These are phyloP conservation scores for Bufo bufo DNA, from an alignment of 2,113 vertebrate genomes.

Conservation along the genomic window DNA sequence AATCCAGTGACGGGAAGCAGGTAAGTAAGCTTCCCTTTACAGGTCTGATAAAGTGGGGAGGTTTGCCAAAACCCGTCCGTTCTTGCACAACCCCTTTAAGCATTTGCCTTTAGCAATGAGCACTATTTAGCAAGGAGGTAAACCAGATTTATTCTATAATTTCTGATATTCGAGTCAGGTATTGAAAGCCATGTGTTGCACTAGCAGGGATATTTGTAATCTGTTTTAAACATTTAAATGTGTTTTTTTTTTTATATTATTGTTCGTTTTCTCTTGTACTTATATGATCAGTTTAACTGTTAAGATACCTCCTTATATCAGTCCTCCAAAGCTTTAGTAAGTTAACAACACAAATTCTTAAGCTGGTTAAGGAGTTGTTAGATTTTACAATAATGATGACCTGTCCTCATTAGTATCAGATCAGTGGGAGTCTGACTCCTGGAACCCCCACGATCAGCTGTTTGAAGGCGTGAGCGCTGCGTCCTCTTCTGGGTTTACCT, in stretches of 20 bases:
- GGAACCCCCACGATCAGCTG: no score
- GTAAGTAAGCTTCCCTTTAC: no score
- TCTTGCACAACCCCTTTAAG: not conserved
- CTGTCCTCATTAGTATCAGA: no score
- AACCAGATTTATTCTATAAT: constrained; percentile 23
- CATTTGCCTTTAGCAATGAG: constrained; percentile 58
- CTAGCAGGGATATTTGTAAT: constrained; percentile 48
- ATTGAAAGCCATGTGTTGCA: constrained; percentile 31
- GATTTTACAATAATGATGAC: no score
- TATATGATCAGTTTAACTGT: not conserved
- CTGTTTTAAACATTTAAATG: not conserved
- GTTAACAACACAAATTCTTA: not conserved
- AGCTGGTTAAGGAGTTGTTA: no score
- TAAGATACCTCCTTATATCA: not conserved
- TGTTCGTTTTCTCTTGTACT: not conserved
- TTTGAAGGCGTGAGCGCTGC: no score
- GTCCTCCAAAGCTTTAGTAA: constrained; percentile 5
- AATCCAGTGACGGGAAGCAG: no score
- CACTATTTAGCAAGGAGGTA: constrained; percentile 52
- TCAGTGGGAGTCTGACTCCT: no score
- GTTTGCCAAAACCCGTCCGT: no score
- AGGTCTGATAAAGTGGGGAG: no score
- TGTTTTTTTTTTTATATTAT: not conserved
- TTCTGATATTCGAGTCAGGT: constrained; percentile 33
- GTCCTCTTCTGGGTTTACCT: no score